Percentiles rank a stretch among this genome's conserved stretches.
Evolutionary conservation across 2,888 invertebrate genomes (phyloP).

Genomic region (Hypsopygia costalis): DNA sequence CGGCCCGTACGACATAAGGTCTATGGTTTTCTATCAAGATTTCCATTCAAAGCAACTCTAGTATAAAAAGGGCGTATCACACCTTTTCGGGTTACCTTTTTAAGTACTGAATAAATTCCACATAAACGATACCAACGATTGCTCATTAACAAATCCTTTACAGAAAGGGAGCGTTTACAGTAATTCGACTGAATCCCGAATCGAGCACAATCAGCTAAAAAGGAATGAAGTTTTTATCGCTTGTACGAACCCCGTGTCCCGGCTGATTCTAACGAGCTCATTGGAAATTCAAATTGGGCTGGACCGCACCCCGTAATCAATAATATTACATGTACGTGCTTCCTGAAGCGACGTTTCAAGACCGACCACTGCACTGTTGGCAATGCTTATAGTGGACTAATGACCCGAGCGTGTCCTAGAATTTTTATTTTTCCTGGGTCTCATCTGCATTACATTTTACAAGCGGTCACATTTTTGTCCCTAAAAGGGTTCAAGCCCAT

Average conservation of each 20-base stretch:
- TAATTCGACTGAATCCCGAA: slow-evolving; percentile 45
- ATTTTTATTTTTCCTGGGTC: background rate
- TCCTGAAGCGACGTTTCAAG: slow-evolving; percentile 53
- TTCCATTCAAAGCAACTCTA: no score
- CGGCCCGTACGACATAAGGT: no score
- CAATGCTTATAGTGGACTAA: slow-evolving; percentile 3
- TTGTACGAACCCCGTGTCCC: slow-evolving; percentile 51
- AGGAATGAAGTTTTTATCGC: slow-evolving; percentile 64
- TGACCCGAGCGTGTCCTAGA: background rate
- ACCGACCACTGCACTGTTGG: slow-evolving; percentile 26
- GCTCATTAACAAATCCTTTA: slow-evolving; percentile 25
- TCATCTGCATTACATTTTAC: no score
- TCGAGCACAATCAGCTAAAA: slow-evolving; percentile 55
- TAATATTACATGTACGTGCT: slow-evolving; percentile 78
- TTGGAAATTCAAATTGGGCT: slow-evolving; percentile 76
- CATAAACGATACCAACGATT: slow-evolving; percentile 15
- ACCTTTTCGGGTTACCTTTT: background rate
- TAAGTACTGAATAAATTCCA: slow-evolving; percentile 13
- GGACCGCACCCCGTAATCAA: slow-evolving; percentile 74
- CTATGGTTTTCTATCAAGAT: no score
- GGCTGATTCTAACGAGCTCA: slow-evolving; percentile 74
- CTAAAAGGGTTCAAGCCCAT: no score
- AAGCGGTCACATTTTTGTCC: no score
- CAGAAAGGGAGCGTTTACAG: slow-evolving; percentile 39
- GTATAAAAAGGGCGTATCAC: background rate